Evolutionary conservation across 1,140 invertebrate species (phyloP), one percentile per base, ranked within the genome.

Genomic region (Anthonomus grandis): DNA sequence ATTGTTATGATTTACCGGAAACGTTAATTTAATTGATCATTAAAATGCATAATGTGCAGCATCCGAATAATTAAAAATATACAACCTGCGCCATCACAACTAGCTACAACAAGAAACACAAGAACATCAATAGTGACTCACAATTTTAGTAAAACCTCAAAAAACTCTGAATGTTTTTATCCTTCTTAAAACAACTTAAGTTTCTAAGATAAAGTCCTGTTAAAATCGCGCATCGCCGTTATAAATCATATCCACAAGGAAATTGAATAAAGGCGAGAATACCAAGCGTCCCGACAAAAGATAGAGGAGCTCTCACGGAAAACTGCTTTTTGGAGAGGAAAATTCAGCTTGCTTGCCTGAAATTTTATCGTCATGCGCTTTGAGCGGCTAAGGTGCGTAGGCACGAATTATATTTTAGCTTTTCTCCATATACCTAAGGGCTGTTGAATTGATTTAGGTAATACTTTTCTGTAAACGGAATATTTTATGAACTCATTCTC

Each of bases 241-340:
- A 27, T 17, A 49, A n/a, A 37, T 37, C 27, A 49, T 10, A 49
- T 13, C 47, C 31, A 15, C 15, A 36, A 49, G 31, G 47, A 37
- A 17, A 49, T n/a, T 21, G 12, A n/a, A 18, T 5, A 10, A 21
- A 47, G 15, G 19, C n/a, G 19, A 49, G 15, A 21, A 49, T 49
- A 12, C 18, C 8, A 25, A 38, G 24, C 48, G 24, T 5, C 21
- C 6, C 48, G 48, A 46, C 52, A 55, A 45, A 46, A 31, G 41
- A 45, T 41, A 41, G 42, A n/a, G n/a, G n/a, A 55, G 41, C 46
- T 46, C 19, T 13, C 27, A 41, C 52, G 52, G 42, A 55, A 55
- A 55, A 55, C 52, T 55, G 52, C 31, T 31, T 10, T 55, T 52
- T 55, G 24, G 18, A 45, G 41, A 55, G 52, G 52, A 44, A 55